Percentiles rank a stretch among this genome's conserved stretches.
phyloP scores from a whole-genome alignment of 2,888 invertebrate species.

The Orthosia gothica region DNA sequence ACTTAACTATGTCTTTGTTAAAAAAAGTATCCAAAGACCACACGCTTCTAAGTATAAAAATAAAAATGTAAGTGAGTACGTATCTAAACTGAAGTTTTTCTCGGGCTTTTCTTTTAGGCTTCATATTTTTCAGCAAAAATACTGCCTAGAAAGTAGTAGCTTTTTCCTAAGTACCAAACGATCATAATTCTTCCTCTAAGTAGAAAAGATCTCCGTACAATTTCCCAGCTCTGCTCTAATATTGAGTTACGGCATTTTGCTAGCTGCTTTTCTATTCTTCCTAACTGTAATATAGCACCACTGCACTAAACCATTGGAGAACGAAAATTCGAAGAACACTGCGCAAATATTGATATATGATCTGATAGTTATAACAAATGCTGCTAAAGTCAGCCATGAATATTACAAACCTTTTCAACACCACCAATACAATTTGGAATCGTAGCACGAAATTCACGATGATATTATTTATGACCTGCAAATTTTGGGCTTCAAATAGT shows the following conservation, averaged over 20 bases:
- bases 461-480: conserved; percentile 34
- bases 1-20: not conserved
- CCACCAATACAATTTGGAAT: conserved; percentile 36
- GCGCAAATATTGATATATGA: conserved; percentile 72
- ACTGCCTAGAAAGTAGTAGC: conserved; percentile 2
- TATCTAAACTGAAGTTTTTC: not conserved
- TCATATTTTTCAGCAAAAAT: conserved; percentile 7
- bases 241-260: conserved; percentile 48
- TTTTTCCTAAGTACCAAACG: conserved; percentile 11
- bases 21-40: not conserved
- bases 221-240: conserved; percentile 36
- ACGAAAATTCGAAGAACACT: conserved; percentile 70
- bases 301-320: conserved; percentile 67
- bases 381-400: conserved; percentile 27
- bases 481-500: conserved; percentile 10
- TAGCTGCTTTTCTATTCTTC: conserved; percentile 54
- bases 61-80: not conserved
- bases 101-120: conserved; percentile 6
- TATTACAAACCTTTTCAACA: conserved; percentile 38
- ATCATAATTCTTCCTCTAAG: conserved; percentile 32
- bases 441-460: conserved; percentile 6
- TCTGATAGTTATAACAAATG: conserved; percentile 46
- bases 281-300: conserved; percentile 72
- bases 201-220: conserved; percentile 35
- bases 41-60: not conserved